Percentiles rank a stretch among this genome's conserved stretches.
These are phyloP conservation scores for Scyliorhinus canicula DNA, from an alignment of 2,797 vertebrate genomes.

Conservation along the genomic window DNA sequence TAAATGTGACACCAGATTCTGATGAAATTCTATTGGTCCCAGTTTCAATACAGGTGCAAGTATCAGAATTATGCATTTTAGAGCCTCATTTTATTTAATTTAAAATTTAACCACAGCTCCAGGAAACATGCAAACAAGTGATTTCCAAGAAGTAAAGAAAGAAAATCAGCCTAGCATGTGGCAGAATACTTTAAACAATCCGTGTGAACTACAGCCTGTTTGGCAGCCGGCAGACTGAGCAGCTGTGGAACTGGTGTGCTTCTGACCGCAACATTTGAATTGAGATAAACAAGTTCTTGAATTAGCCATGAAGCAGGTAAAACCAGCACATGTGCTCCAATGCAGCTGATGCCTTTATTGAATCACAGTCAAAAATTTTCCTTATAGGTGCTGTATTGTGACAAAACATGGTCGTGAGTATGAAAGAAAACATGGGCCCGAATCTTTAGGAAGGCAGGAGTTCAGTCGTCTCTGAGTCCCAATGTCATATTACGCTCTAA, in stretches of 20 bases:
- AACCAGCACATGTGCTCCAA: neutral
- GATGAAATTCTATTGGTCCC: neutral
- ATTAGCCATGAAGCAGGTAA: neutral
- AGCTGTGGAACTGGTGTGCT: constrained; percentile 3
- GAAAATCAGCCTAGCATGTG: neutral
- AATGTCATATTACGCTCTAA: too few relatives aligned
- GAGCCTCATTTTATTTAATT: neutral
- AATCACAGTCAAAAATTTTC: constrained; percentile 39
- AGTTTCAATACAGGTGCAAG: neutral
- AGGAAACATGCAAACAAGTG: neutral
- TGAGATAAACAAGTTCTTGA: neutral
- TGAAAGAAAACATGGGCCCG: constrained; percentile 31
- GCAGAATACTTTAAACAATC: neutral
- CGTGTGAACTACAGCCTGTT: neutral
- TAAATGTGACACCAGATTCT: neutral
- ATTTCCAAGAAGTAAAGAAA: neutral
- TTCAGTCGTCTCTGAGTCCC: too few relatives aligned
- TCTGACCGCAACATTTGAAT: constrained; percentile 10
- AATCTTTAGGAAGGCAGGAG: too few relatives aligned
- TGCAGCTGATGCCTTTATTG: neutral
- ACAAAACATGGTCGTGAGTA: constrained; percentile 14
- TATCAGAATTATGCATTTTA: neutral
- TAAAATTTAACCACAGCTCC: neutral
- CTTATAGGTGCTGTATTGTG: constrained; percentile 43
- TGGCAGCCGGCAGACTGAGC: neutral